Evolutionary conservation across 2,888 invertebrate species (phyloP).

Genomic region (Chymomyza fuscimana): DNA sequence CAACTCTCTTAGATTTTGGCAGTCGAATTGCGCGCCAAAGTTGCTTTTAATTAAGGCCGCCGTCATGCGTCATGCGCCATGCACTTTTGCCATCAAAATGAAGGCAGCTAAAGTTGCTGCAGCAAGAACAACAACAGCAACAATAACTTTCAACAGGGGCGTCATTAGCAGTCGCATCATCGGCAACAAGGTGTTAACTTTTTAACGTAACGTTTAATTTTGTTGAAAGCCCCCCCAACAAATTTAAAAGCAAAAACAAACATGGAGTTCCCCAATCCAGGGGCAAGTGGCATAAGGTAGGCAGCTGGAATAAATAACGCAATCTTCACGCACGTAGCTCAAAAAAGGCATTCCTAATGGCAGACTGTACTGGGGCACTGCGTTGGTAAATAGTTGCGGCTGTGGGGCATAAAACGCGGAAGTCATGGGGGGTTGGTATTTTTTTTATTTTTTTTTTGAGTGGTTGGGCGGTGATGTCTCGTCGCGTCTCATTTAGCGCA

Average conservation of each 20-base stretch:
- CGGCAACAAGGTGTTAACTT: constrained; percentile 62
- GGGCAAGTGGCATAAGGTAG: not conserved
- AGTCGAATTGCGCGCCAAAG: constrained; percentile 30
- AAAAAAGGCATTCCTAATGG: constrained; percentile 56
- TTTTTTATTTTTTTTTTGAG: too few relatives aligned
- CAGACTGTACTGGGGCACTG: constrained; percentile 30
- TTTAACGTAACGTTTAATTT: constrained; percentile 65
- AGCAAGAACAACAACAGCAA: not conserved
- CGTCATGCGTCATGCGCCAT: constrained; percentile 55
- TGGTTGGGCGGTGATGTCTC: constrained; percentile 17
- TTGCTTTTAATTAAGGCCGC: constrained; percentile 66
- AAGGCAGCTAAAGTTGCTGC: not conserved
- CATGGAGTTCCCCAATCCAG: constrained; percentile 25
- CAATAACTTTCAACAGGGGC: constrained; percentile 23
- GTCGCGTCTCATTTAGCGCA: constrained; percentile 76
- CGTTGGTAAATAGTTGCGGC: constrained; percentile 2
- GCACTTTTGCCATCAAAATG: constrained; percentile 1
- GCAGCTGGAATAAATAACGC: constrained; percentile 62
- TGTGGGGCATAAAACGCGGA: not conserved
- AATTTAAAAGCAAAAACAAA: constrained; percentile 16
- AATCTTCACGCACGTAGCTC: constrained; percentile 75
- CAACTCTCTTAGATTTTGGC: constrained; percentile 24
- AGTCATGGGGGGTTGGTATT: not conserved
- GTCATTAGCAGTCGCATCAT: constrained; percentile 43
- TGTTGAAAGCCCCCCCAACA: constrained; percentile 42